Evolutionary conservation across 2,797 vertebrate species (phyloP).

Genomic region (Rhinella marina): DNA sequence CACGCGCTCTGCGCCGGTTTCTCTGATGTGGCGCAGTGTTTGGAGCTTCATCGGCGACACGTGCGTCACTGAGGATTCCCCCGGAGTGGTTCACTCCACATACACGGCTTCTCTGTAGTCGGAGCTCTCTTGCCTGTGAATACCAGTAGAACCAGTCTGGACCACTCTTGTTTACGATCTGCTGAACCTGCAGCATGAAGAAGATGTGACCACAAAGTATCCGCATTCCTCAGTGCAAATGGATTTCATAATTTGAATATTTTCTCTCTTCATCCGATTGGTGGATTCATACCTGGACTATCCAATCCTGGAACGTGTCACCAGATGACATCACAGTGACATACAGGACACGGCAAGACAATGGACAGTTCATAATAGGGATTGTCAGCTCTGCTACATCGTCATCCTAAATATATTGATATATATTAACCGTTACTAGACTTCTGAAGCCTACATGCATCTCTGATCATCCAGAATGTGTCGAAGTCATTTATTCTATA

Average conservation of each 20-base stretch:
- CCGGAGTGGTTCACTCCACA: background rate
- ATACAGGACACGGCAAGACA: no score
- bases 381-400: no score
- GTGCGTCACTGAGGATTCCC: background rate
- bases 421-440: no score
- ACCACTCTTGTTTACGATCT: background rate
- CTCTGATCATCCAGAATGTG: no score
- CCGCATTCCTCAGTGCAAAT: conserved; percentile 5
- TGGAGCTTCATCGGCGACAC: background rate
- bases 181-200: background rate
- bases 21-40: background rate
- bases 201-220: background rate
- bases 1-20: background rate
- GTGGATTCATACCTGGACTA: background rate
- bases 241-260: conserved; percentile 11
- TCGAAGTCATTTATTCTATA: no score
- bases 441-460: no score
- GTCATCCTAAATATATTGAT: no score
- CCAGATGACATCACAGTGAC: no score
- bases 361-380: no score
- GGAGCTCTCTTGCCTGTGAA: background rate
- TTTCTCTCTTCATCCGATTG: background rate
- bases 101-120: background rate
- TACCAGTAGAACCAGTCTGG: conserved; percentile 23
- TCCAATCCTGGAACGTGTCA: background rate